phyloP scores from a whole-genome alignment of 2,888 invertebrate species.

The Ophioninae sp. region DNA sequence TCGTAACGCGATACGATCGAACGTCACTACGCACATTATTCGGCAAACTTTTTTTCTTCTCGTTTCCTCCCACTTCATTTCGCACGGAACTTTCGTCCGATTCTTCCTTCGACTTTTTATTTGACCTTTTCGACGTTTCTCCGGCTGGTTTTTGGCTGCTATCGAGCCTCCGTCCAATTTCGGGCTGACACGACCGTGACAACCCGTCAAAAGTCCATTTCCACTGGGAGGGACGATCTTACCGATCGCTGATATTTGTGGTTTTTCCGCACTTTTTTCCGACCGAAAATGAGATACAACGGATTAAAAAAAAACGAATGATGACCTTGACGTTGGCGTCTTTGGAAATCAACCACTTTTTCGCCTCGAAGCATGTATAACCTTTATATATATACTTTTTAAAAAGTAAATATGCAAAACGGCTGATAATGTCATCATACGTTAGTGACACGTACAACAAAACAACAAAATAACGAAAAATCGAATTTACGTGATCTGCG shows the following conservation, averaged over 20 bases:
- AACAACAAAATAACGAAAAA: no score
- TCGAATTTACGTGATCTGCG: no score
- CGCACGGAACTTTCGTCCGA: slow-evolving; percentile 17
- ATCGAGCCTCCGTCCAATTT: slow-evolving; percentile 41
- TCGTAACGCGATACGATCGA: slow-evolving; percentile 59
- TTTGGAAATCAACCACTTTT: no score
- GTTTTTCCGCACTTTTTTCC: no score
- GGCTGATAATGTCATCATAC: no score
- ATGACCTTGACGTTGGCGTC: no score
- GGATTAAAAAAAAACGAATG: no score
- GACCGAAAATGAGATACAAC: no score
- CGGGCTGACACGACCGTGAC: slow-evolving; percentile 18
- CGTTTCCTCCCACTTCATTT: slow-evolving; percentile 22
- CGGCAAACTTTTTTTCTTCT: slow-evolving; percentile 46
- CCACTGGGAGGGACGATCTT: neutral
- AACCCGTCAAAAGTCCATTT: slow-evolving; percentile 26
- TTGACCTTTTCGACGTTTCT: slow-evolving; percentile 1
- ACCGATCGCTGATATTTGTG: neutral
- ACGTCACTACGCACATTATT: slow-evolving; percentile 63
- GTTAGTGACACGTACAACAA: no score
- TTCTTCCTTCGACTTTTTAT: slow-evolving; percentile 1
- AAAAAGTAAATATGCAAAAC: no score
- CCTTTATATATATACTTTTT: no score
- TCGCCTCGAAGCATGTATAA: no score
- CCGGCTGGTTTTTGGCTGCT: slow-evolving; percentile 11